Percentiles rank a stretch among this genome's conserved stretches.
Evolutionary conservation across 1,140 invertebrate genomes (phyloP).

Genomic region (Pachyrhynchus sulphureomaculatus): DNA sequence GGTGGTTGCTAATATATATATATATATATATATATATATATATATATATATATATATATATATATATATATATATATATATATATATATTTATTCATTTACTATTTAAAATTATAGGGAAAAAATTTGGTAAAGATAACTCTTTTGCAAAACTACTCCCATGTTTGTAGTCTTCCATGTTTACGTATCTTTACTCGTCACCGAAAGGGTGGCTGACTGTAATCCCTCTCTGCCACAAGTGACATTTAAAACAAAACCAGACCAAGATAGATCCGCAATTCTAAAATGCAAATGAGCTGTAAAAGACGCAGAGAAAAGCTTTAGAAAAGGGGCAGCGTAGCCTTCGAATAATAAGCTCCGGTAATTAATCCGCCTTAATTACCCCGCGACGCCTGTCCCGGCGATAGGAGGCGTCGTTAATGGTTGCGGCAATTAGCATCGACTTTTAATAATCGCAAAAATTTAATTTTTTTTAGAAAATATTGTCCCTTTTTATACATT

Average conservation of each 20-base stretch:
- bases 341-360: constrained; percentile 1
- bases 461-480: too few relatives aligned
- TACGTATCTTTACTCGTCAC: too few relatives aligned
- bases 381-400: neutral
- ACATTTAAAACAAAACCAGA: constrained; percentile 3
- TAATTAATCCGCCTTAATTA: constrained; percentile 6
- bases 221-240: neutral
- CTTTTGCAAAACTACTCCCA: too few relatives aligned
- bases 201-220: neutral
- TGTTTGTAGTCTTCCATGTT: too few relatives aligned
- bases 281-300: constrained; percentile 6
- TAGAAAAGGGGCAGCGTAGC: constrained; percentile 1
- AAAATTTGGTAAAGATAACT: too few relatives aligned
- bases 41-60: too few relatives aligned
- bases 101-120: too few relatives aligned
- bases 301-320: constrained; percentile 1
- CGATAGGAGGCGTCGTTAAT: constrained; percentile 1
- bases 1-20: too few relatives aligned
- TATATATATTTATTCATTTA: too few relatives aligned
- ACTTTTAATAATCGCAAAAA: neutral
- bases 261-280: constrained; percentile 1
- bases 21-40: too few relatives aligned
- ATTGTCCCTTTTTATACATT: too few relatives aligned
- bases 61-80: too few relatives aligned
- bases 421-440: neutral